Base-by-base conservation (phyloP, 2,113 vertebrate genomes). In the Colaptes auratus region DNA sequence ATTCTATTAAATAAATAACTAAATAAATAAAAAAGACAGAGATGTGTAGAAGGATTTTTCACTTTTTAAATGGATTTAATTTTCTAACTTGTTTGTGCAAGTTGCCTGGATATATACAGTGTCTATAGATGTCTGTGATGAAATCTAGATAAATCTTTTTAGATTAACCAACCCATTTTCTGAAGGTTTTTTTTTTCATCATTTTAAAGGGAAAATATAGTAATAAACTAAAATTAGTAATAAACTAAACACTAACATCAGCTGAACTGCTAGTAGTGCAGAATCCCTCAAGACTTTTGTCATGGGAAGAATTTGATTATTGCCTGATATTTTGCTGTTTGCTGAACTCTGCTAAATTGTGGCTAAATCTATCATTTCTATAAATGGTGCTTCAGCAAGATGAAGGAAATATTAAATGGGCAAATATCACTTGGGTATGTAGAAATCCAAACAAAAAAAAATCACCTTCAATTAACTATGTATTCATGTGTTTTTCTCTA, bases 11-110 rank as follows among this genome's bases (percentile, higher is more conserved):
- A 4, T 7, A 2, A 17, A 13, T 18, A n/a, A n/a, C n/a, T n/a
- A n/a, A 14, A 10, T 3, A 12, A 8, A 3, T 10, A 5, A 15
- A 0, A 30, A 10, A 67, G 1, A 56, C 0, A 65, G 0, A 33
- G 2, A 6, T 60, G 28, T 46, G 19, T 9, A 39, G n/a, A 80
- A 72, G 12, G 19, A 66, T 35, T 19, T 5, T 42, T 24, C 13
- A 36, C 6, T 11, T 16, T 53, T 20, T 16, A 67, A 89, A 84
- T 36, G 6, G 4, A 36, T 42, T 44, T 70, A 50, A 44, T 67
- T 80, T 63, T 17, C 60, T 28, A 46, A 48, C 3, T 6, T 27
- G 9, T 25, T 70, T 90, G 31, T 53, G 27, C 3, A 28, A 58
- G 67, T 83, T 16, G 1, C 13, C 74, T 86, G 24, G 19, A 14